Conservation (phyloP, 2,888 invertebrate species). For the Congeria kusceri region DNA sequence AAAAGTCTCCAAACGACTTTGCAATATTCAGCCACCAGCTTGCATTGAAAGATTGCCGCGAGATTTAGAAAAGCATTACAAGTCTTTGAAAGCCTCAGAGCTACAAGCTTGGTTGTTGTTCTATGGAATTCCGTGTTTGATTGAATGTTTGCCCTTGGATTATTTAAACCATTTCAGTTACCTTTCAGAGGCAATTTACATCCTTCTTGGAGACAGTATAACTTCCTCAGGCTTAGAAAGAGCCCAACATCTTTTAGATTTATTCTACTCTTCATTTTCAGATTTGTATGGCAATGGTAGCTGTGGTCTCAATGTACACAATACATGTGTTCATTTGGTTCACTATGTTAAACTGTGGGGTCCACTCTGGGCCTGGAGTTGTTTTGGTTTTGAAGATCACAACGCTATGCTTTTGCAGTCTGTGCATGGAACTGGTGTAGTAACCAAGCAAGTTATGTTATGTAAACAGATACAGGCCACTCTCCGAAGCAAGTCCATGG, state of each 20-base stretch:
- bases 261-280: conserved; percentile 31
- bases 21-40: conserved; percentile 34
- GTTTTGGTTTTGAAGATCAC: conserved; percentile 40
- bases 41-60: conserved; percentile 35
- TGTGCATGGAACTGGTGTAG: conserved; percentile 54
- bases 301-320: conserved; percentile 53
- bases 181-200: conserved; percentile 37
- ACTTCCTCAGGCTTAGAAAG: conserved; percentile 25
- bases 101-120: conserved; percentile 33
- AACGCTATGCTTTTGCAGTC: conserved; percentile 31
- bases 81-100: conserved; percentile 27
- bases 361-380: conserved; percentile 47
- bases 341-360: conserved; percentile 31
- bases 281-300: conserved; percentile 35
- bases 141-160: conserved; percentile 29
- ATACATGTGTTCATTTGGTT: conserved; percentile 41
- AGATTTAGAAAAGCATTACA: conserved; percentile 34
- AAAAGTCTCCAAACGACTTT: conserved; percentile 19
- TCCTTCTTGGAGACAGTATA: conserved; percentile 38
- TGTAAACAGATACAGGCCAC: conserved; percentile 42
- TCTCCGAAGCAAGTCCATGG: conserved; percentile 31
- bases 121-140: conserved; percentile 39
- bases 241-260: conserved; percentile 34
- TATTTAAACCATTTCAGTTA: conserved; percentile 32
- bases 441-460: conserved; percentile 39